Conservation (phyloP, 53 echinoderm and acorn worm genomes). For the Astropecten irregularis region DNA sequence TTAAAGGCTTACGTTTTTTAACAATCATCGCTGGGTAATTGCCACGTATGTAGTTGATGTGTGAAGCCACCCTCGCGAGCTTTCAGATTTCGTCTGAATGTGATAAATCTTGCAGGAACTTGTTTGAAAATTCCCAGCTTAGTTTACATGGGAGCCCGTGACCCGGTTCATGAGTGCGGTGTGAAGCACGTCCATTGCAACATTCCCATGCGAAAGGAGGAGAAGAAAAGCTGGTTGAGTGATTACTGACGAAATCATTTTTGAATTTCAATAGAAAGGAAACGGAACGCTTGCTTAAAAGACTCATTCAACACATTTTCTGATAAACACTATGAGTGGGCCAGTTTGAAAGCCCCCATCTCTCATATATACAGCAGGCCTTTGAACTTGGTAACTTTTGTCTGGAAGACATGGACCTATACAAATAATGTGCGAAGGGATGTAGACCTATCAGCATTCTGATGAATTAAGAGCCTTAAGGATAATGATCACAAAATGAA, state of each 20-base stretch:
- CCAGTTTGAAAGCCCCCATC: neutral
- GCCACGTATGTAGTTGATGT: neutral
- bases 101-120: no score
- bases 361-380: neutral
- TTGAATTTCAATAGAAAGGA: neutral
- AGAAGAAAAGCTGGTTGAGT: conserved; percentile 3
- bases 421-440: neutral
- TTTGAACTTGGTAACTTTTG: neutral
- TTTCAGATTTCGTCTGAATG: neutral
- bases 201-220: no score
- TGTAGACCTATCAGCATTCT: no score
- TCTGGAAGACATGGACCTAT: neutral
- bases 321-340: neutral
- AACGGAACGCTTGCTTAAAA: neutral
- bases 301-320: conserved; percentile 6
- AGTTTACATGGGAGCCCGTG: neutral
- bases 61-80: neutral
- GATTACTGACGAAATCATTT: neutral
- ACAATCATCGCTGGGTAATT: no score
- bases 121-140: neutral
- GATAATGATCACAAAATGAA: neutral
- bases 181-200: conserved; percentile 2
- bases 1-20: no score
- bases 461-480: neutral
- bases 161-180: neutral